These are phyloP conservation scores for Myrmecobius fasciatus DNA, from an alignment of 2,113 vertebrate species.

Conservation along the genomic window DNA sequence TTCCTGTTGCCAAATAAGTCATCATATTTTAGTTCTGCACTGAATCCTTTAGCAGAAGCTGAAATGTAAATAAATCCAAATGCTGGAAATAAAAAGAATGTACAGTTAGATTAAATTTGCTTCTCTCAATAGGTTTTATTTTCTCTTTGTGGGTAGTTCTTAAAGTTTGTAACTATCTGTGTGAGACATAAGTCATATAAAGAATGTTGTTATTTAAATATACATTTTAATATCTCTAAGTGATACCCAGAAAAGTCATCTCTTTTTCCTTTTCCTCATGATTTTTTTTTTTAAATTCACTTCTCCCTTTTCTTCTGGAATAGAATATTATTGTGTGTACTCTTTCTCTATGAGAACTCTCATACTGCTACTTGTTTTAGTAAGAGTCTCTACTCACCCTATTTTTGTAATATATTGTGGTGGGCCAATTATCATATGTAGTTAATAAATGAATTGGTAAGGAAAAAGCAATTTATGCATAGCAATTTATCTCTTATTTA, in stretches of 20 bases:
- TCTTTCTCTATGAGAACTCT: background rate
- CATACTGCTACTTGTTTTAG: constrained; percentile 4
- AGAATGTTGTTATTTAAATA: background rate
- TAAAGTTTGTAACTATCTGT: background rate
- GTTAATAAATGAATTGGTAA: background rate
- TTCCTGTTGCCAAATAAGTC: constrained; percentile 80
- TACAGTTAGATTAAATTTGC: constrained; percentile 47
- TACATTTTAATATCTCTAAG: background rate
- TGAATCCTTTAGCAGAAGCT: constrained; percentile 71
- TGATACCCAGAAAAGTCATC: background rate
- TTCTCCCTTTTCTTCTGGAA: constrained; percentile 26
- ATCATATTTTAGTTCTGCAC: constrained; percentile 83
- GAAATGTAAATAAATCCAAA: constrained; percentile 70
- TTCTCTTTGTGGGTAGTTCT: constrained; percentile 1
- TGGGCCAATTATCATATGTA: background rate
- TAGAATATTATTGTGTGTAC: constrained; percentile 18
- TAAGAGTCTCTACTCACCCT: background rate
- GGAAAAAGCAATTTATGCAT: constrained; percentile 17
- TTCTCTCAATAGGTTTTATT: constrained; percentile 6
- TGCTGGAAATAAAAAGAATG: constrained; percentile 72
- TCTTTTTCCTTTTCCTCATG: constrained; percentile 40
- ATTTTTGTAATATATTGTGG: constrained; percentile 21
- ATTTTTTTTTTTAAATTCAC: background rate
- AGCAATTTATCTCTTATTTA: constrained; percentile 31
- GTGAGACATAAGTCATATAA: constrained; percentile 16